Conservation (phyloP, 2,888 invertebrate species). For the Athalia cordata region DNA sequence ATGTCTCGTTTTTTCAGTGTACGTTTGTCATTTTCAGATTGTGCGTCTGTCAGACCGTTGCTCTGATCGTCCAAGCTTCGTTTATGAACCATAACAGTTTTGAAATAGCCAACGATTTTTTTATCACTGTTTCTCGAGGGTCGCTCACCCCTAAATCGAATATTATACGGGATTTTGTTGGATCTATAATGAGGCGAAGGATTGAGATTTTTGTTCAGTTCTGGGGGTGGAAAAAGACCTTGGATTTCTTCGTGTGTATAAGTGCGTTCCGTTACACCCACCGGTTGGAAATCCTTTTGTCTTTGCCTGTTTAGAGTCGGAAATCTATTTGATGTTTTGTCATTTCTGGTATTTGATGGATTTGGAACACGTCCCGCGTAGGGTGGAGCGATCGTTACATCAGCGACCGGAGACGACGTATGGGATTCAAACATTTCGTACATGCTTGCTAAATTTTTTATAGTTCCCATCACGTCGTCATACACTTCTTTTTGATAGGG, state of each 20-base stretch:
- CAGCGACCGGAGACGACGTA: not conserved
- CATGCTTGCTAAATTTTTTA: conserved; percentile 60
- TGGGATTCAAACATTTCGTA: conserved; percentile 44
- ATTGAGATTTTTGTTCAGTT: conserved; percentile 38
- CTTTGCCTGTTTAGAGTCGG: conserved; percentile 30
- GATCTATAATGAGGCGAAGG: conserved; percentile 49
- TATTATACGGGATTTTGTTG: conserved; percentile 51
- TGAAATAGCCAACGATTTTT: conserved; percentile 49
- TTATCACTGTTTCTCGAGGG: conserved; percentile 32
- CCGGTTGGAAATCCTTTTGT: conserved; percentile 18
- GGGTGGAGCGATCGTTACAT: not conserved
- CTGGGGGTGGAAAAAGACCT: conserved; percentile 45
- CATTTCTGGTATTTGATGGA: conserved; percentile 16
- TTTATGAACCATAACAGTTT: conserved; percentile 53
- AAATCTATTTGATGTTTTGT: conserved; percentile 22
- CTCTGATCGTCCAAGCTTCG: conserved; percentile 50
- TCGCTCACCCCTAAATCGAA: conserved; percentile 47
- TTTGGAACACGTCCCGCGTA: not conserved
- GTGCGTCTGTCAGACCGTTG: conserved; percentile 4
- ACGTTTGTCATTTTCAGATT: conserved; percentile 11
- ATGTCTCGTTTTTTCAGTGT: not conserved
- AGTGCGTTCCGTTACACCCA: conserved; percentile 45
- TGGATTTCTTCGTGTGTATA: conserved; percentile 28
- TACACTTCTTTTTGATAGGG: conserved; percentile 68
- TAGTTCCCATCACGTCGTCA: conserved; percentile 70